Conservation (phyloP, 2,113 vertebrate species). For the Albula goreensis region DNA sequence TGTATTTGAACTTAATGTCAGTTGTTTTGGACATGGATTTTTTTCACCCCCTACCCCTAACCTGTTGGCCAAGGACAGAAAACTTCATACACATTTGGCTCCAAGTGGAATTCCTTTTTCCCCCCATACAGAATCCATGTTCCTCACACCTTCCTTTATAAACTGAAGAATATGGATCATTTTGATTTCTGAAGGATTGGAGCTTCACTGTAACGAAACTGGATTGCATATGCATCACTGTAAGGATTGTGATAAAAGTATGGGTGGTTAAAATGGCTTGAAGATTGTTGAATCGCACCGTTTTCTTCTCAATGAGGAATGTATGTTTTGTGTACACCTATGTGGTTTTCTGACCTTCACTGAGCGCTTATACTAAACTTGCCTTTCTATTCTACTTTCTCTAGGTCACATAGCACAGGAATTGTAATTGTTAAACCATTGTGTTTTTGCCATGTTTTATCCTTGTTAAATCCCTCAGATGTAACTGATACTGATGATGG, state of each 20-base stretch:
- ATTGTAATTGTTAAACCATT: constrained; percentile 96
- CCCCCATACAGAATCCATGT: constrained; percentile 23
- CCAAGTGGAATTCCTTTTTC: constrained; percentile 8
- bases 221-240: constrained; percentile 35
- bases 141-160: constrained; percentile 8
- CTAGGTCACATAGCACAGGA: constrained; percentile 90
- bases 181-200: constrained; percentile 28
- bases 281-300: constrained; percentile 55
- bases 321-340: constrained; percentile 89
- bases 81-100: not conserved
- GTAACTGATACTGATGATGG: constrained; percentile 99
- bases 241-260: constrained; percentile 38
- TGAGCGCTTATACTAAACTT: constrained; percentile 91
- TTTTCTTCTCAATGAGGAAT: constrained; percentile 75
- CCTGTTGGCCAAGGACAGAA: constrained; percentile 6
- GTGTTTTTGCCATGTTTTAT: constrained; percentile 97
- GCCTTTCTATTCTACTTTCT: constrained; percentile 89
- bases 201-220: constrained; percentile 25
- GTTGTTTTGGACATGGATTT: not conserved
- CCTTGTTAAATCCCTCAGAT: constrained; percentile 99
- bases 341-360: constrained; percentile 88
- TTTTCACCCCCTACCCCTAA: constrained; percentile 10
- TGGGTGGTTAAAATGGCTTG: constrained; percentile 46
- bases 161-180: constrained; percentile 27
- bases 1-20: constrained; percentile 9